Base-by-base conservation (phyloP, 1,140 invertebrate genomes). In the Anadara kagoshimensis region DNA sequence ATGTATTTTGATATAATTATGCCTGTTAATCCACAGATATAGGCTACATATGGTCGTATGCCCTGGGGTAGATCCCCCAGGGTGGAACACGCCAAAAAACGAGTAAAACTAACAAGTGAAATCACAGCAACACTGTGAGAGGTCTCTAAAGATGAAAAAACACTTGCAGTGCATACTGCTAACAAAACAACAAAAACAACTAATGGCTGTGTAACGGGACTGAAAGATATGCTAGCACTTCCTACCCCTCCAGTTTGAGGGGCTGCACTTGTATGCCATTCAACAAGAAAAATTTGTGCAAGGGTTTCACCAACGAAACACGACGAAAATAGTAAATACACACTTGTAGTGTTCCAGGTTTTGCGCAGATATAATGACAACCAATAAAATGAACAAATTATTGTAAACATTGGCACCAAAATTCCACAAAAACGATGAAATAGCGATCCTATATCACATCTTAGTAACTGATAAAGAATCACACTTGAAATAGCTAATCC, bases 1-100 rank as follows among this genome's bases (percentile, higher is more conserved):
- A 87, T 85, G 73, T 88, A 90, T 72, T 89, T 88, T 56, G 87
- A 85, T 22, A 85, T 82, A 44, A 90, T 76, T 51, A 88, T 83
- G n/a, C 88, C 89, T 10, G 75, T 74, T 22, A 90, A 76, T 14
- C 86, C 86, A 74, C 85, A 86, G 10, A 80, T 64, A 78, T 90
- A 89, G 45, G 84, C 84, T 5, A 88, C 41, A 71, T 85, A 86
- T n/a, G 88, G 87, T 57, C 87, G 76, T 16, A 86, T 36, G 29
- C 78, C 69, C 61, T 81, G 75, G 5, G 88, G 87, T 36, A 89
- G 54, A 69, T 87, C 83, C 20, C 71, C 73, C 20, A 89, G 72
- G 7, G 82, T 71, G 1, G 84, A 83, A 75, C 86, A 86, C 22
- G 87, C 83, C 56, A 89, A 79, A 73, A 87, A 87, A 29, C 88